These are phyloP conservation scores for Venustaconcha ellipsiformis DNA, from an alignment of 1,140 invertebrate species.

Conservation along the genomic window DNA sequence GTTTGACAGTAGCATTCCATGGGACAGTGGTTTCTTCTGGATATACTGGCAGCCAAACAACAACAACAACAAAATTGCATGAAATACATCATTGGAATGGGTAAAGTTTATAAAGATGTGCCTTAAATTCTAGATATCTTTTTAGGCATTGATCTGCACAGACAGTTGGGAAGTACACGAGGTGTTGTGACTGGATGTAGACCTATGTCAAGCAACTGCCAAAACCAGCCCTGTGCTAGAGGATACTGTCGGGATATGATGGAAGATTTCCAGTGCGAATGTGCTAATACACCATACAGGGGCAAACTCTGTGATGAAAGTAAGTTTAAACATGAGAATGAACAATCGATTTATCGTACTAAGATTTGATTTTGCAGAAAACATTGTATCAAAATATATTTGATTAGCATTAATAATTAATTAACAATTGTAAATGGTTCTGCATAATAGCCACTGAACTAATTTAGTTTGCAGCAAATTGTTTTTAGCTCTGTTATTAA, in stretches of 20 bases:
- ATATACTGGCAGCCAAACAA: too few relatives aligned
- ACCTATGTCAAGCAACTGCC: slow-evolving; percentile 39
- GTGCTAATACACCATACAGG: slow-evolving; percentile 44
- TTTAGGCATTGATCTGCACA: slow-evolving; percentile 33
- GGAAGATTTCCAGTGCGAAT: slow-evolving; percentile 56
- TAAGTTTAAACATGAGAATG: slow-evolving; percentile 21
- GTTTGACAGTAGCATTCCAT: too few relatives aligned
- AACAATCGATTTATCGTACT: background rate
- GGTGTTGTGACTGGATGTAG: slow-evolving; percentile 45
- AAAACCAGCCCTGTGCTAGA: slow-evolving; percentile 36
- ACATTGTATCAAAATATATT: background rate
- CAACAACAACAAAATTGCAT: too few relatives aligned
- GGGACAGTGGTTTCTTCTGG: too few relatives aligned
- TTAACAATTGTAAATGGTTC: background rate
- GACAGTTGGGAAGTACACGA: slow-evolving; percentile 7
- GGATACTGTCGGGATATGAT: slow-evolving; percentile 50
- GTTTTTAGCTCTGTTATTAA: too few relatives aligned
- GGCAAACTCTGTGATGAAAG: slow-evolving; percentile 52
- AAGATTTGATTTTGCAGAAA: background rate
- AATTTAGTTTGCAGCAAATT: too few relatives aligned
- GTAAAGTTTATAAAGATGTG: too few relatives aligned
- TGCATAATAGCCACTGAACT: background rate
- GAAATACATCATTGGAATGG: too few relatives aligned
- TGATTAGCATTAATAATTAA: background rate
- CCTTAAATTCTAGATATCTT: background rate